Evolutionary conservation across 2,888 invertebrate genomes (phyloP).

Genomic region (Lasioglossum morio): DNA sequence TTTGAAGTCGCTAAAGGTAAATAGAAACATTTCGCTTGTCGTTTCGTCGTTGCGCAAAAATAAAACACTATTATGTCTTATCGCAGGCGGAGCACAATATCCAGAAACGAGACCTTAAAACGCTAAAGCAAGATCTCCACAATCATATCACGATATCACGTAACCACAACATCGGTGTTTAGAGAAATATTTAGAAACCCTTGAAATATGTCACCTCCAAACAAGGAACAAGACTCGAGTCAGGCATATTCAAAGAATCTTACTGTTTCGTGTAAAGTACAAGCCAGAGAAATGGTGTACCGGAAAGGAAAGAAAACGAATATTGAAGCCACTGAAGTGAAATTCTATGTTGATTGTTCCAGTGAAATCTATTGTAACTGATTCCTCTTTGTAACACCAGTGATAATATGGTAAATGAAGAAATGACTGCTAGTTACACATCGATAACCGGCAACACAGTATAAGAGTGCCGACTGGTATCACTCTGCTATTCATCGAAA

Average conservation of each 20-base stretch:
- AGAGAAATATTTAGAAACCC: conserved; percentile 41
- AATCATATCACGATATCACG: conserved; percentile 76
- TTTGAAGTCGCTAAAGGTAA: conserved; percentile 77
- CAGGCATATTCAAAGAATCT: conserved; percentile 34
- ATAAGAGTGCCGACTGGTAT: conserved; percentile 1
- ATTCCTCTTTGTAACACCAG: conserved; percentile 26
- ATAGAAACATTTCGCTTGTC: background rate
- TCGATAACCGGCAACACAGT: conserved; percentile 29
- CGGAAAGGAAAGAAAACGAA: background rate
- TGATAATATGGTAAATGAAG: conserved; percentile 24
- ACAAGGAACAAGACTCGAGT: background rate
- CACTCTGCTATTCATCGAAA: background rate
- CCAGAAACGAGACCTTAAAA: conserved; percentile 81
- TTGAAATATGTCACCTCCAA: background rate
- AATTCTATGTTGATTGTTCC: conserved; percentile 47
- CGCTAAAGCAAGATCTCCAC: conserved; percentile 82
- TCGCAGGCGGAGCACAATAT: conserved; percentile 81
- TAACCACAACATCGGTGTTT: conserved; percentile 79
- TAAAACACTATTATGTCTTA: background rate
- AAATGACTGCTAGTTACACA: conserved; percentile 18
- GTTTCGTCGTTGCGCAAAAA: background rate
- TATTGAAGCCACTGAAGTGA: conserved; percentile 10
- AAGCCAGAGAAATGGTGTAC: background rate
- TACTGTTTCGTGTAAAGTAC: background rate
- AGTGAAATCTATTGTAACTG: conserved; percentile 29